Base-by-base conservation (phyloP, 1,140 invertebrate genomes). In the Colletes gigas region DNA sequence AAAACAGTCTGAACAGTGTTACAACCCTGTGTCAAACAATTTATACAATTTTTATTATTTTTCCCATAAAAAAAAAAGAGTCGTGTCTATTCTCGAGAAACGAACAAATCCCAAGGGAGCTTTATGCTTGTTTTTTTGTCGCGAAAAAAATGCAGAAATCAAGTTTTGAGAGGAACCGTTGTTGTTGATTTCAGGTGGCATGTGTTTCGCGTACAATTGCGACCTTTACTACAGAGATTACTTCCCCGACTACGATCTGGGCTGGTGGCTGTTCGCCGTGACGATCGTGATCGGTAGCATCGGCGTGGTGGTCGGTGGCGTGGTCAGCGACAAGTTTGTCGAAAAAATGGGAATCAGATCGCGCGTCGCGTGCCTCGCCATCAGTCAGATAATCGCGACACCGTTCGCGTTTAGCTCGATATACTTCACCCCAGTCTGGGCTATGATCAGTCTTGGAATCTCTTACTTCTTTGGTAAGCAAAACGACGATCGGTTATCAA, bases 331-430 rank as follows among this genome's bases (percentile, higher is more conserved):
- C 91, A 96, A 97, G 91, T 95, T 98, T 79, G 98, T 98, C 0
- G 96, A 96, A 21, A 97, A 96, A 90, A 95, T 98, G 94, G 98
- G 98, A 50, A 95, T 98, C 8, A 94, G 96, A 82, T 98, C 97
- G 0, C 94, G 98, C 86, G 97, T 98, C 5, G 95, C 97, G 72
- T 96, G 98, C 4, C 93, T 99, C 47, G 97, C 97, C 4, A 92
- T 97, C 4, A 98, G 97, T 88, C 96, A 98, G 94, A 91, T 98
- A 67, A 95, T 98, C 57, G 96, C 98, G 7, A 98, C 97, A 6
- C 96, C 98, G 3, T 97, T 97, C 81, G 97, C 97, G 14, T 98
- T 98, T 89, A 97, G 97, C 14, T 98, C 97, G 6, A 96, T 99
- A 1, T 97, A 96, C 84, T 96, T 98, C 86, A 94, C 95, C 59